Conservation (phyloP, 1,140 invertebrate species). For the Nautilus pompilius region DNA sequence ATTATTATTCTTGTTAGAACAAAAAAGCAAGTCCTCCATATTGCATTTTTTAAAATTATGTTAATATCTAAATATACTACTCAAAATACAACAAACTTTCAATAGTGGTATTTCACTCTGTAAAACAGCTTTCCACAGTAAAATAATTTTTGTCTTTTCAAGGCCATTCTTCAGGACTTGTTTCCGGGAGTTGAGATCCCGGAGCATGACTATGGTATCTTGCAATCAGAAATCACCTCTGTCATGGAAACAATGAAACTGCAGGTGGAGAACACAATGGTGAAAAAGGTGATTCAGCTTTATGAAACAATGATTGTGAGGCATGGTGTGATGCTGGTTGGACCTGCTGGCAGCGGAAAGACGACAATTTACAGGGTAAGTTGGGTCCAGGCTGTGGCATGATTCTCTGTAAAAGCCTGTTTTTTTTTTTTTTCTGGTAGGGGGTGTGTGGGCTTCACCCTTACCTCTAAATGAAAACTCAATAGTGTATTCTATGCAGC, state of each 20-base stretch:
- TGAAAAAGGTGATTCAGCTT: conserved; percentile 57
- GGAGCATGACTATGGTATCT: conserved; percentile 54
- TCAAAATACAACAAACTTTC: too few species aligned
- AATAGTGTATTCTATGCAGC: too few species aligned
- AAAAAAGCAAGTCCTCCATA: too few species aligned
- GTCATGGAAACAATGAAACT: conserved; percentile 32
- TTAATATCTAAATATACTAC: background rate
- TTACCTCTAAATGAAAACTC: too few species aligned
- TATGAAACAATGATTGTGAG: conserved; percentile 57
- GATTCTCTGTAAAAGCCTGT: too few species aligned
- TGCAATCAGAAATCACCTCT: conserved; percentile 49
- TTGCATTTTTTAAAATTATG: too few species aligned
- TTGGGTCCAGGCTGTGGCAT: too few species aligned
- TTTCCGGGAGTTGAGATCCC: conserved; percentile 56
- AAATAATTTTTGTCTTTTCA: conserved; percentile 1
- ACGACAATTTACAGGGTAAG: conserved; percentile 56
- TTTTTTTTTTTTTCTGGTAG: too few species aligned
- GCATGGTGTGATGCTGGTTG: conserved; percentile 58
- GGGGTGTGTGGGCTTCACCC: too few species aligned
- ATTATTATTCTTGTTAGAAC: too few species aligned
- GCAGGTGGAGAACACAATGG: conserved; percentile 42
- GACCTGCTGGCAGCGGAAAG: conserved; percentile 57
- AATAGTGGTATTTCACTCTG: background rate
- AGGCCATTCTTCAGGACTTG: conserved; percentile 57
- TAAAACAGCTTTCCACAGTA: background rate